Evolutionary conservation across 2,113 vertebrate species (phyloP), one percentile per base, ranked within the genome.

Genomic region (Erythrolamprus reginae): DNA sequence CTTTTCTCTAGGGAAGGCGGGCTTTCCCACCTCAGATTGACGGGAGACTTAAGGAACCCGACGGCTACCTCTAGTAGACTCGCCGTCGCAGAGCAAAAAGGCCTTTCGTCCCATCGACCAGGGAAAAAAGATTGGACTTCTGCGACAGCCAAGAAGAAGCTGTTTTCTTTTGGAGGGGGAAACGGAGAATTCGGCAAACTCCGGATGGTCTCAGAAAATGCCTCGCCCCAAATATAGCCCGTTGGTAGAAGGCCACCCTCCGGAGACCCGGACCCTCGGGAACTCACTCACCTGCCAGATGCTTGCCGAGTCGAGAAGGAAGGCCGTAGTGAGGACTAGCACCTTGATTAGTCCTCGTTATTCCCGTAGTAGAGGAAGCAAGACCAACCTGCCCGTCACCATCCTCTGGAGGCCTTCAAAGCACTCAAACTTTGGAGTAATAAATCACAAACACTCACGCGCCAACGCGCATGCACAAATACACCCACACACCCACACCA

Each of bases 391-490:
- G 70, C 5, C 70, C 6, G 33, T 21, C 33, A 38, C 65, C 33
- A 77, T 77, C 65, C 65, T 77, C 65, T 8, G 65, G 65, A 15
- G 33, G 65, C 33, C 17, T 77, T 77, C 65, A 77, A 42, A 77
- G 33, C 6, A 42, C 61, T 15, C 61, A 70, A 15, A 12, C 28
- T 70, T n/a, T 70, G 61, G 17, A 42, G 33, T 38, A 77, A 38
- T 77, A 42, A 77, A 42, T 77, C 15, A 77, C 15, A 65, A 28
- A 13, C 4, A 13, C 28, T n/a, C n/a, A 4, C 58, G 12, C 58
- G 12, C 26, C 3, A 26, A 1, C 58, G 0, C 26, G 1, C 26
- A 1, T 3, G 3, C 10, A 1, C 28, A 2, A 21, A 55, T 6
- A 19, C 52, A 21, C 15, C 1, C 47, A 47, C 47, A 24, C 21